Conservation (phyloP, 2,888 invertebrate genomes). For the Papilio gigon region DNA sequence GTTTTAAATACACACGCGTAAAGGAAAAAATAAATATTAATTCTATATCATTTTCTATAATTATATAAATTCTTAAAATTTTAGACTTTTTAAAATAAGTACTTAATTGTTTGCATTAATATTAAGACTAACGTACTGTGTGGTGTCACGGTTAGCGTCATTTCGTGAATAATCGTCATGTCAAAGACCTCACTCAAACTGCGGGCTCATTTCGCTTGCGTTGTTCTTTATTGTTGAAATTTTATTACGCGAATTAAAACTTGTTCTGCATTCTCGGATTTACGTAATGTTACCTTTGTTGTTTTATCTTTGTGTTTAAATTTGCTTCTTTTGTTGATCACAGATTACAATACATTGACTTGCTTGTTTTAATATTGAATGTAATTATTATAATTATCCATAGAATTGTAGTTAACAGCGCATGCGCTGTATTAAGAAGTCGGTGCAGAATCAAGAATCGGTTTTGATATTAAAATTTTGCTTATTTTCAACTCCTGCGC, state of each 20-base stretch:
- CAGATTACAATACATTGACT: no score
- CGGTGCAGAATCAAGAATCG: conserved; percentile 61
- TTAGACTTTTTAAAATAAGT: not conserved
- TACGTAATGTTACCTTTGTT: conserved; percentile 22
- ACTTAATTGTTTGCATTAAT: not conserved
- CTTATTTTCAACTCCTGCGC: conserved; percentile 62
- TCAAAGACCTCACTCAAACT: conserved; percentile 23
- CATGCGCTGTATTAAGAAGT: conserved; percentile 17
- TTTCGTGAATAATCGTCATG: conserved; percentile 19
- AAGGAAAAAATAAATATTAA: not conserved
- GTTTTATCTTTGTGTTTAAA: conserved; percentile 2
- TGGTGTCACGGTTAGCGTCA: conserved; percentile 20
- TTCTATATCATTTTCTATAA: not conserved
- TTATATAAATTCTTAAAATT: no score
- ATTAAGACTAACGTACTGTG: not conserved
- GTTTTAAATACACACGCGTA: not conserved
- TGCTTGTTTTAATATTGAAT: conserved; percentile 26
- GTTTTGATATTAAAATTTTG: conserved; percentile 74
- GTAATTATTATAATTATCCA: conserved; percentile 23
- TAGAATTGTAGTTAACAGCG: conserved; percentile 41
- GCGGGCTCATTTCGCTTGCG: not conserved
- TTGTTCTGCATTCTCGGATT: conserved; percentile 19
- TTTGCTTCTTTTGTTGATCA: not conserved
- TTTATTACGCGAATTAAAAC: conserved; percentile 13
- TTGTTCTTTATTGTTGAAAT: conserved; percentile 13